Percentiles rank a stretch among this genome's conserved stretches.
phyloP scores from a whole-genome alignment of 2,888 invertebrate species.

The Luperina testacea region DNA sequence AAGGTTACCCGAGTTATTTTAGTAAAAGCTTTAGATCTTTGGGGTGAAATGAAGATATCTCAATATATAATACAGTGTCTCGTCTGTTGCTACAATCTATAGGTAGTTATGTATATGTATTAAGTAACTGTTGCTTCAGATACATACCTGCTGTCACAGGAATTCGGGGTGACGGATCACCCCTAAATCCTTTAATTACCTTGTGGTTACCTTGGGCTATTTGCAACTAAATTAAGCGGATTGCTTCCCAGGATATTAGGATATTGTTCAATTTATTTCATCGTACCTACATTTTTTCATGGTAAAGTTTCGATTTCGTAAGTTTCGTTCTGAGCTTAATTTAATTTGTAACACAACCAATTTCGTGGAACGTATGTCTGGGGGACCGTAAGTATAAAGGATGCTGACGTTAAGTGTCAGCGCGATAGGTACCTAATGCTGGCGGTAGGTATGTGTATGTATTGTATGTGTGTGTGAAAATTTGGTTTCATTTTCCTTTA shows the following conservation, averaged over 20 bases:
- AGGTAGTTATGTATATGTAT: constrained; percentile 3
- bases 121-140: constrained; percentile 39
- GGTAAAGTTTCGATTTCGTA: not conserved
- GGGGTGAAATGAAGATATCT: constrained; percentile 21
- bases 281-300: not conserved
- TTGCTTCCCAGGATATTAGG: not conserved
- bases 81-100: not conserved
- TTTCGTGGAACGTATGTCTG: constrained; percentile 10
- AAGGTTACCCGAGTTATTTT: constrained; percentile 30
- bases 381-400: constrained; percentile 12
- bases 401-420: constrained; percentile 15
- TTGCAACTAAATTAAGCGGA: constrained; percentile 2
- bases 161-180: constrained; percentile 17
- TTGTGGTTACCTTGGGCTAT: constrained; percentile 24
- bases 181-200: constrained; percentile 31
- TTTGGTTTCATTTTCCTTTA: constrained; percentile 16
- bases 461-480: not conserved
- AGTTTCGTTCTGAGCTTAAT: constrained; percentile 6
- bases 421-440: not conserved
- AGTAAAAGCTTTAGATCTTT: constrained; percentile 19
- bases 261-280: constrained; percentile 9
- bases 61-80: constrained; percentile 9
- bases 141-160: constrained; percentile 2
- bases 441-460: too few relatives aligned
- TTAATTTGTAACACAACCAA: constrained; percentile 20